Percentiles rank a stretch among this genome's conserved stretches.
These are phyloP conservation scores for Watsonalla binaria DNA, from an alignment of 2,888 invertebrate species.

Conservation along the genomic window DNA sequence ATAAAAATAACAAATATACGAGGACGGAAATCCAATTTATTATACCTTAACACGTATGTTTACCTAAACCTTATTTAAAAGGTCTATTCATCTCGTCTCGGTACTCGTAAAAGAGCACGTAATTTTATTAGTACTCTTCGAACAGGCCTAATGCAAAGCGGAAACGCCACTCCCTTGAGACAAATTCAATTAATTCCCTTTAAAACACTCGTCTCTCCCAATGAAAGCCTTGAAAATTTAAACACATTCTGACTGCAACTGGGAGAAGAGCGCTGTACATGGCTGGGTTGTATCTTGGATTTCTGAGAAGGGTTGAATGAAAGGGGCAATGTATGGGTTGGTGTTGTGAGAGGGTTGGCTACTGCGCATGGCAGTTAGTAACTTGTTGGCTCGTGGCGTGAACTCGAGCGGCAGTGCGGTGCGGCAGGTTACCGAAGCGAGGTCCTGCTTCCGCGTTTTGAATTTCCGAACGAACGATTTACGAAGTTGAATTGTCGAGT, in stretches of 20 bases:
- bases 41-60: slow-evolving; percentile 8
- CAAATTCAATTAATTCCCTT: slow-evolving; percentile 74
- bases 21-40: too few relatives aligned
- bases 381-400: slow-evolving; percentile 68
- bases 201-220: slow-evolving; percentile 58
- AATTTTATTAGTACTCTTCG: slow-evolving; percentile 65
- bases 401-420: slow-evolving; percentile 68
- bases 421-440: slow-evolving; percentile 52
- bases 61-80: slow-evolving; percentile 14
- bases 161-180: slow-evolving; percentile 68
- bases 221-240: slow-evolving; percentile 71
- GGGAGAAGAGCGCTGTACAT: slow-evolving; percentile 17
- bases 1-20: too few relatives aligned
- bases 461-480: slow-evolving; percentile 30
- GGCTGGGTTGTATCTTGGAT: slow-evolving; percentile 8
- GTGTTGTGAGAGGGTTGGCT: slow-evolving; percentile 34
- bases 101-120: slow-evolving; percentile 53
- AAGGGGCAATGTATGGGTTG: slow-evolving; percentile 23
- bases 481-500: slow-evolving; percentile 17
- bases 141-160: slow-evolving; percentile 66
- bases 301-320: slow-evolving; percentile 11
- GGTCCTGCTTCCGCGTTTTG: slow-evolving; percentile 30
- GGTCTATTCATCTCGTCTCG: slow-evolving; percentile 20
- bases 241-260: slow-evolving; percentile 51
- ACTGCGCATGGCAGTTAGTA: slow-evolving; percentile 71